A percentile compares a stretch with the other conserved stretches of the same genome.
phyloP scores from a whole-genome alignment of 2,797 vertebrate species.

The Hoplostethus mediterraneus region DNA sequence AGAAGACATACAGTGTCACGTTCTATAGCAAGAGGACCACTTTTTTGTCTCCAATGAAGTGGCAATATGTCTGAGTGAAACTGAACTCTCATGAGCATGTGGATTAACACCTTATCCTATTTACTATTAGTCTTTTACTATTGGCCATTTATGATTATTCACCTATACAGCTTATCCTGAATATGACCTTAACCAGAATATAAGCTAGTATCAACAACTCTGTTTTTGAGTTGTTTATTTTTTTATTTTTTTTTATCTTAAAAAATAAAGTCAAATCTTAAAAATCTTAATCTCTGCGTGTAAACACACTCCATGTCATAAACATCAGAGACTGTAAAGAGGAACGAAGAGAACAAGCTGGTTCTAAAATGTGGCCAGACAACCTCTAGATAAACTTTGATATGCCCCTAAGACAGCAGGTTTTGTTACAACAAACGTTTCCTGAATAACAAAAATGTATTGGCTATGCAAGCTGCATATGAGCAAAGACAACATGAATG shows the following conservation, averaged over 20 bases:
- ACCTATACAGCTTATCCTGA: slow-evolving; percentile 1
- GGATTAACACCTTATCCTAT: neutral
- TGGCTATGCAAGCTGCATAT: neutral
- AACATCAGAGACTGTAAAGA: slow-evolving; percentile 10
- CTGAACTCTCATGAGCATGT: slow-evolving; percentile 10
- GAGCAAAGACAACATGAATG: neutral
- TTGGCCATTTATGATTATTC: neutral
- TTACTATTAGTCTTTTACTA: too few relatives aligned
- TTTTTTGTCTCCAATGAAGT: neutral
- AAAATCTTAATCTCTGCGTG: too few relatives aligned
- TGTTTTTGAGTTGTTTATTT: too few relatives aligned
- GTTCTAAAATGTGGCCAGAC: slow-evolving; percentile 7
- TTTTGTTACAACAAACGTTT: neutral
- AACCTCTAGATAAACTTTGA: slow-evolving; percentile 1
- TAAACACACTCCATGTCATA: slow-evolving; percentile 16
- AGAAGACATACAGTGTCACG: neutral
- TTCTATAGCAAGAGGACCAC: neutral
- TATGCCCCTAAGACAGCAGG: slow-evolving; percentile 4
- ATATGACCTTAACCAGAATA: neutral
- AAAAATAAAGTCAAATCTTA: too few relatives aligned
- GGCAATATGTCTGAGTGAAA: slow-evolving; percentile 7
- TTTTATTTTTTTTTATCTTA: too few relatives aligned
- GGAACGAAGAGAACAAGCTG: neutral
- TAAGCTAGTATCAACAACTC: slow-evolving; percentile 17
- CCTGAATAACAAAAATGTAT: neutral